Evolutionary conservation across 37 sponge, comb jelly and placozoan genomes (phyloP).

Genomic region (Spongilla lacustris): DNA sequence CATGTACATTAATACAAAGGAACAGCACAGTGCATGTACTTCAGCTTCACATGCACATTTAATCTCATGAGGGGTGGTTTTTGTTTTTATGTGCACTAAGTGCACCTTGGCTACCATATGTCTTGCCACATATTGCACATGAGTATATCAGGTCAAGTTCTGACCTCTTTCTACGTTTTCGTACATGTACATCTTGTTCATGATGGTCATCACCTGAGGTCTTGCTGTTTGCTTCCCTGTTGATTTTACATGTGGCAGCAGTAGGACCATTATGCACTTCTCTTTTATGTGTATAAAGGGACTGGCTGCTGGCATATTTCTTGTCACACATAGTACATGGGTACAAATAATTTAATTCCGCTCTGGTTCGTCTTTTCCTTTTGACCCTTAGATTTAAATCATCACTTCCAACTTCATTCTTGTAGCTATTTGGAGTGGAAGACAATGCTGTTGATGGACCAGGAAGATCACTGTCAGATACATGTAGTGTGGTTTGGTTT

Average conservation of each 20-base stretch:
- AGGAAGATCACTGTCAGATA: not conserved
- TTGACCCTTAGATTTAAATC: not conserved
- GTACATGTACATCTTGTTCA: not conserved
- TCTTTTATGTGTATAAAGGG: not conserved
- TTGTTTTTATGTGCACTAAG: too few relatives aligned
- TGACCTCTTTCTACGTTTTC: not conserved
- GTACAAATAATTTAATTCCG: not conserved
- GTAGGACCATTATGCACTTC: not conserved
- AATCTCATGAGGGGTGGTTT: too few relatives aligned
- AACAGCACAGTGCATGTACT: too few relatives aligned
- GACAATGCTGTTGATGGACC: not conserved
- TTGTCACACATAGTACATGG: not conserved
- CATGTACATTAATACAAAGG: too few relatives aligned
- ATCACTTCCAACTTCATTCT: not conserved
- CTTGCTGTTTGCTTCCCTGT: not conserved
- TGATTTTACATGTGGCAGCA: not conserved
- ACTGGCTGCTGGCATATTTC: not conserved
- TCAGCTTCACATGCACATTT: too few relatives aligned
- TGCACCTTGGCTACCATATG: not conserved
- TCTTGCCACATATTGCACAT: not conserved
- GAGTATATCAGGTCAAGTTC: not conserved
- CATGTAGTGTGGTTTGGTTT: not conserved
- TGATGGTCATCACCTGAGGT: not conserved
- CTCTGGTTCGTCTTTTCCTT: not conserved
- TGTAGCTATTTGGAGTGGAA: not conserved